Evolutionary conservation across 2,797 vertebrate species (phyloP).

Genomic region (Remorina albescens): DNA sequence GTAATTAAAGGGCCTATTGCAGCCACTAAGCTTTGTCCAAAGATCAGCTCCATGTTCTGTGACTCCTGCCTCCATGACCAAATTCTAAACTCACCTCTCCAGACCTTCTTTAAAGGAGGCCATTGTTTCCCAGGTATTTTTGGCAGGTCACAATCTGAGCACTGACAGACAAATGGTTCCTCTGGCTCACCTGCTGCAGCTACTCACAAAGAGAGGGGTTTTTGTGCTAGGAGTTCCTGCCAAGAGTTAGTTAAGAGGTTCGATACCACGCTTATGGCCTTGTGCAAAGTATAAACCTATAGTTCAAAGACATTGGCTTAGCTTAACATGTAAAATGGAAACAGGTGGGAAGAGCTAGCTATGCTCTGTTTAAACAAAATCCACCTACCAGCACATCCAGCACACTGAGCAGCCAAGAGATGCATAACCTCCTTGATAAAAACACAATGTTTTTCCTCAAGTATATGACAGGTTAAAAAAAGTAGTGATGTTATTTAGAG

Average conservation of each 20-base stretch:
- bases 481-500: not conserved
- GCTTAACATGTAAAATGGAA: not conserved
- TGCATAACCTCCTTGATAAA: not conserved
- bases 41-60: slow-evolving; percentile 11
- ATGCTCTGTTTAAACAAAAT: not conserved
- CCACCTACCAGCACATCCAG: not conserved
- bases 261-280: no score
- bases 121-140: slow-evolving; percentile 63
- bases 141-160: slow-evolving; percentile 58
- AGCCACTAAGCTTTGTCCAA: slow-evolving; percentile 8
- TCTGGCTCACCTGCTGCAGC: slow-evolving; percentile 56
- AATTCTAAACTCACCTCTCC: not conserved
- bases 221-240: slow-evolving; percentile 33
- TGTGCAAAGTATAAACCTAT: no score
- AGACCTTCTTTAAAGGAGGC: slow-evolving; percentile 38
- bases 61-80: slow-evolving; percentile 21
- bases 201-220: slow-evolving; percentile 61
- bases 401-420: not conserved
- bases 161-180: slow-evolving; percentile 48
- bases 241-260: not conserved
- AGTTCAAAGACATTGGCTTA: no score
- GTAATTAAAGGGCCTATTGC: not conserved
- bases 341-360: not conserved
- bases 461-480: not conserved
- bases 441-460: not conserved